Base-by-base conservation (phyloP, 2,797 vertebrate genomes). In the Valencia hispanica region DNA sequence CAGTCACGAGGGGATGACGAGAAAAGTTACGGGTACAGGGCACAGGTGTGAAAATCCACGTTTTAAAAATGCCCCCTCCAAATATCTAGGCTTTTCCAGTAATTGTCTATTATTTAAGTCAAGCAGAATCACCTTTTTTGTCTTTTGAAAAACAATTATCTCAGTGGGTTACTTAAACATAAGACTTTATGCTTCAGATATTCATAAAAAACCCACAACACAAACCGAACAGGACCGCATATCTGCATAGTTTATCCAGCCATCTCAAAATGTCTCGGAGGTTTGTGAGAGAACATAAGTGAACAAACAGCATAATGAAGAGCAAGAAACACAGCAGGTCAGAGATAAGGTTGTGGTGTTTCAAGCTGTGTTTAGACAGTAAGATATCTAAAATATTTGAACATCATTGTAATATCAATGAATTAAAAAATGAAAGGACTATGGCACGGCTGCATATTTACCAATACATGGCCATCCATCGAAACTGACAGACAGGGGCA, bases 1-100 rank as follows among this genome's bases (percentile, higher is more conserved):
- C 48, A 70, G 43, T 50, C 6, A 63, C 22, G 69, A 68, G 68
- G 41, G 27, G 75, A 69, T 30, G 57, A 80, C 66, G 77, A 81
- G 41, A 57, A 74, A 17, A 32, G 36, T 3, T 43, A 53, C 45
- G 4, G 53, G 22, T 18, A 22, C 8, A 68, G 72, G 51, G 30
- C 20, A 68, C 71, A 66, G 57, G 2, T 65, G 7, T 18, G 48
- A 48, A 74, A 50, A 18, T 55, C 0, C 30, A 43, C 9, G 20
- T 30, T 22, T 41, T 43, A 4, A 10, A 10, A 51, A 39, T 43
- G 41, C 53, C 57, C 57, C 43, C 3, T 68, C 34, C 63, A 22
- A 66, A 14, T 66, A 78, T 32, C 5, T 48, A 4, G 47, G 47
- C 47, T 48, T 15, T 3, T 6, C 47, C 14, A 17, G 22, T 53